Evolutionary conservation across 1,140 invertebrate genomes (phyloP).

Genomic region (Ptiloglossa arizonensis): DNA sequence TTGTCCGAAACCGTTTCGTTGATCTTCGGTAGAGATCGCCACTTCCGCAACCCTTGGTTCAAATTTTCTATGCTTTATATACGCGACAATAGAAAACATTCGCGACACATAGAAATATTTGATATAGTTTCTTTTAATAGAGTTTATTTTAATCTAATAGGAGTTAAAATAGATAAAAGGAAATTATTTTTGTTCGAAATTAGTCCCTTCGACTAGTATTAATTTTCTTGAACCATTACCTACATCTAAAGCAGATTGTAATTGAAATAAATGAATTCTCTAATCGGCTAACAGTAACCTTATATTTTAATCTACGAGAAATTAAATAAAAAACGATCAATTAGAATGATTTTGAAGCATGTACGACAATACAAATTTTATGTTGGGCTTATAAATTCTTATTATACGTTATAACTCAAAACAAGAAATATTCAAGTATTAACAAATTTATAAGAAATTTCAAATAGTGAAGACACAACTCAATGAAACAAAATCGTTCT

Average conservation of each 20-base stretch:
- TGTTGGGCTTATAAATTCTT: too few species aligned
- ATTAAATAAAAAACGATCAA: neutral
- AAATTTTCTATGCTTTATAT: conserved; percentile 20
- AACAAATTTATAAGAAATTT: neutral
- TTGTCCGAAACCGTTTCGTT: conserved; percentile 39
- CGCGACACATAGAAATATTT: too few species aligned
- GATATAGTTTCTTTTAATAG: too few species aligned
- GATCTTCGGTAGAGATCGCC: conserved; percentile 51
- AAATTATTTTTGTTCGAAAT: neutral
- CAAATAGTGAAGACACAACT: neutral
- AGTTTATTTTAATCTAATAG: too few species aligned
- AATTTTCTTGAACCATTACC: neutral
- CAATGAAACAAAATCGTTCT: neutral
- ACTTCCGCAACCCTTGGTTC: conserved; percentile 33
- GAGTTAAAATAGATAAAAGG: too few species aligned
- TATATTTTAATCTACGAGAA: neutral
- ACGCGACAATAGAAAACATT: neutral
- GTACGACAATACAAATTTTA: neutral
- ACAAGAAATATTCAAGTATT: neutral
- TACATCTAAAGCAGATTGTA: neutral
- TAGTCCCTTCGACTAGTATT: too few species aligned
- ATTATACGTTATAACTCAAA: neutral
- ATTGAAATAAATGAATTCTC: conserved; percentile 14
- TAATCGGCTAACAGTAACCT: neutral
- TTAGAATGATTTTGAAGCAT: neutral